A percentile compares a stretch with the other conserved stretches of the same genome.
Conservation (phyloP, 2,113 vertebrate genomes). For the Chiloscyllium plagiosum region DNA sequence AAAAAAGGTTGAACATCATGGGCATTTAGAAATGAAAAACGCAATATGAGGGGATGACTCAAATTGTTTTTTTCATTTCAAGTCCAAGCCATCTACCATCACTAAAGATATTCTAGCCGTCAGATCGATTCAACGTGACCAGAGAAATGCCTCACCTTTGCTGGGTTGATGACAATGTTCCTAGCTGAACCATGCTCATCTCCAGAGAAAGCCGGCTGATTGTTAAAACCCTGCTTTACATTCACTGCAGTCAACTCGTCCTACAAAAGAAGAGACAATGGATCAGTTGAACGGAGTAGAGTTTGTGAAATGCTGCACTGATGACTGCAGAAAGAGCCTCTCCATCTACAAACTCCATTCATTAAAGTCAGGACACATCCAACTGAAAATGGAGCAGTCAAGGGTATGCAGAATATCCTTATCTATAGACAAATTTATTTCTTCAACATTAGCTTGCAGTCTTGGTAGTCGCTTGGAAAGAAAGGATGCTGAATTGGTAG, state of each 20-base stretch:
- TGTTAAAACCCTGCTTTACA: constrained; percentile 67
- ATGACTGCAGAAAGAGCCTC: no score
- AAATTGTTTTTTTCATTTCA: not conserved
- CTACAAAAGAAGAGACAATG: constrained; percentile 45
- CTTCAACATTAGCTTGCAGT: not conserved
- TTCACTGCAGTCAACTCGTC: constrained; percentile 67
- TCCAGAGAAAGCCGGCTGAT: constrained; percentile 64
- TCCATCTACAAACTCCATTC: not conserved
- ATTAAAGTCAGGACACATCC: not conserved
- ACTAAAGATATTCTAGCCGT: not conserved
- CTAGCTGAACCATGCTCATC: constrained; percentile 64
- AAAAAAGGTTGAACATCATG: not conserved
- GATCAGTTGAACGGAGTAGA: not conserved
- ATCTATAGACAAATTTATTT: not conserved
- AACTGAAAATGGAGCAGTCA: not conserved
- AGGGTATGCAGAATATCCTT: not conserved
- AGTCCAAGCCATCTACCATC: not conserved
- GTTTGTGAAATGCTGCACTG: not conserved
- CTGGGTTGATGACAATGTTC: constrained; percentile 62
- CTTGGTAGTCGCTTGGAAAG: not conserved
- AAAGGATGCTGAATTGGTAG: not conserved
- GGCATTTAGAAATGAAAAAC: not conserved
- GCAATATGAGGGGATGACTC: not conserved
- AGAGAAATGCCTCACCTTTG: constrained; percentile 53
- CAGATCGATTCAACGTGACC: not conserved